These are phyloP conservation scores for Ferrisia virgata DNA, from an alignment of 2,888 invertebrate species.

Conservation along the genomic window DNA sequence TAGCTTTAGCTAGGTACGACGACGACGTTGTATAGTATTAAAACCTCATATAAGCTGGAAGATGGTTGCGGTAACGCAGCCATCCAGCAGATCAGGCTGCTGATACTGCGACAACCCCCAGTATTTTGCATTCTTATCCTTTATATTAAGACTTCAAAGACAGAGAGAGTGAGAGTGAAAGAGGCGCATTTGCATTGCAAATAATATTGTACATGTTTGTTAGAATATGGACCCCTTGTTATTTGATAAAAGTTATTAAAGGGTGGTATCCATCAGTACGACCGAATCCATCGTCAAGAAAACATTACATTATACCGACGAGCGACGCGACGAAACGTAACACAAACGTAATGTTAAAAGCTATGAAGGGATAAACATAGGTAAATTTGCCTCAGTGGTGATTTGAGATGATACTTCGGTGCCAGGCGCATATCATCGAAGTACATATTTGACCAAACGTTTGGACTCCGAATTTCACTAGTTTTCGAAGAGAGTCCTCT, in stretches of 20 bases:
- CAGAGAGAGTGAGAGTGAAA: not conserved
- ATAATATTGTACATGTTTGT: constrained; percentile 1
- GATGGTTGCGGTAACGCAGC: not conserved
- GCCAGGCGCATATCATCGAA: no score
- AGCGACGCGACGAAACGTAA: no score
- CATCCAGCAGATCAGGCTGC: no score
- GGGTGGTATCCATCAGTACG: not conserved
- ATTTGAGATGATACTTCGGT: no score
- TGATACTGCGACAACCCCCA: not conserved
- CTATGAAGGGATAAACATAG: no score
- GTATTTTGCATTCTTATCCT: not conserved
- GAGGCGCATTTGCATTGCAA: constrained; percentile 19
- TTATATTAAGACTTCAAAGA: not conserved
- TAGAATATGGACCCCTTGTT: not conserved
- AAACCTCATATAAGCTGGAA: not conserved
- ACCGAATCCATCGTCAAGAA: not conserved
- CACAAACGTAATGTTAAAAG: no score
- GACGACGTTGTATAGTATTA: not conserved
- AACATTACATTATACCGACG: not conserved
- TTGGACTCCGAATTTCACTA: no score
- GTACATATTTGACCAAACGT: no score
- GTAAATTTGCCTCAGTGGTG: no score
- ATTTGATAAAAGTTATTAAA: not conserved
- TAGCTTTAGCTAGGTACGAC: not conserved
- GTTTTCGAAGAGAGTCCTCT: no score